phyloP scores from a whole-genome alignment of 2,888 invertebrate genomes.

The Aromia moschata region DNA sequence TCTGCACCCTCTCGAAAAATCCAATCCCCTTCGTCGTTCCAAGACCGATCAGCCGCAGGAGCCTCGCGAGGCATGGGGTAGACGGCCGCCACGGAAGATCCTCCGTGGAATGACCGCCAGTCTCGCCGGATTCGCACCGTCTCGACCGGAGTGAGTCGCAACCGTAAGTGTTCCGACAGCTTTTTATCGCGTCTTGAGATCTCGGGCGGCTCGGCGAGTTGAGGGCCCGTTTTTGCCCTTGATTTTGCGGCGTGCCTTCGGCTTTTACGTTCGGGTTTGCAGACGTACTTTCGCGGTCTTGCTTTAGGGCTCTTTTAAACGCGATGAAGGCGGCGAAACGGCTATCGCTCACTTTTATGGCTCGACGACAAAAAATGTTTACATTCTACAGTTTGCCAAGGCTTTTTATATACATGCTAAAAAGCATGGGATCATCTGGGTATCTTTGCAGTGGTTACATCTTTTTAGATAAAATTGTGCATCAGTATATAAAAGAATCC shows the following conservation, averaged over 20 bases:
- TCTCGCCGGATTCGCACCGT: constrained; percentile 9
- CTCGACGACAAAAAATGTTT: too few relatives aligned
- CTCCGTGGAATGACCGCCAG: background rate
- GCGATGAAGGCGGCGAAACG: too few relatives aligned
- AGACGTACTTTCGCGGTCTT: background rate
- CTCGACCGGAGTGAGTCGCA: constrained; percentile 8
- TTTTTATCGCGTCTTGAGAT: too few relatives aligned
- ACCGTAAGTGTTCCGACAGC: background rate
- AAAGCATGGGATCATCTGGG: too few relatives aligned
- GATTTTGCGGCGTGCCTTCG: background rate
- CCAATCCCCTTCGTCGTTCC: constrained; percentile 8
- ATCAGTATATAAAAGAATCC: too few relatives aligned
- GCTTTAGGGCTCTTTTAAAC: too few relatives aligned
- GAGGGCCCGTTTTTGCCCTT: background rate
- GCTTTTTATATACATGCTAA: too few relatives aligned
- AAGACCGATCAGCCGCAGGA: background rate
- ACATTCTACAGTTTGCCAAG: too few relatives aligned
- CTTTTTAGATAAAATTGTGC: too few relatives aligned
- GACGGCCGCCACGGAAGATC: background rate
- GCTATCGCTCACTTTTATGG: too few relatives aligned
- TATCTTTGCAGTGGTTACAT: too few relatives aligned
- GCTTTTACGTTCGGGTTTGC: background rate
- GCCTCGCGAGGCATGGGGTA: constrained; percentile 19
- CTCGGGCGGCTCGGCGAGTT: background rate
- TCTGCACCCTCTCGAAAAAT: too few relatives aligned